These are phyloP conservation scores for Dermatophagoides farinae DNA, from an alignment of 1,140 invertebrate species.

Conservation along the genomic window DNA sequence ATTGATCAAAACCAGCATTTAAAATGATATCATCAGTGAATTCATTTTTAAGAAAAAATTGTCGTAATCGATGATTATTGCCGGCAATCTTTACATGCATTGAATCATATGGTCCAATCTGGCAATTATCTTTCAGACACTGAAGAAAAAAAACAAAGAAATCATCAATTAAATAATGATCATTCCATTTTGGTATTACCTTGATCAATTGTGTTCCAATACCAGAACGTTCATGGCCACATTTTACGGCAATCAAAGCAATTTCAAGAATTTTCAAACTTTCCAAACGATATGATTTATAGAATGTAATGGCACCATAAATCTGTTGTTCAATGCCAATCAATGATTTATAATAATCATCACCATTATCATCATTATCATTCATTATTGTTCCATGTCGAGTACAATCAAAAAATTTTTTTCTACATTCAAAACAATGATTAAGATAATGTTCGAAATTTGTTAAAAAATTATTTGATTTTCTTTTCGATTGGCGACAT, in stretches of 20 bases:
- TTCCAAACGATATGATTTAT: slow-evolving; percentile 6
- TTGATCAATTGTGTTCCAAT: background rate
- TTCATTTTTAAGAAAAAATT: background rate
- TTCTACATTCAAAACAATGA: background rate
- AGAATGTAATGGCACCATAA: slow-evolving; percentile 4
- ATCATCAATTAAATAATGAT: too few species aligned
- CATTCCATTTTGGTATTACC: background rate
- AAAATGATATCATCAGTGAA: slow-evolving; percentile 1
- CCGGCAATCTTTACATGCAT: background rate
- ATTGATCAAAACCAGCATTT: slow-evolving; percentile 6
- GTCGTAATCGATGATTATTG: background rate
- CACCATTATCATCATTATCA: background rate
- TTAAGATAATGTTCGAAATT: background rate
- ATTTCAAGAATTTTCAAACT: slow-evolving; percentile 1
- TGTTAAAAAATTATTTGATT: background rate
- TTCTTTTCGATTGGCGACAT: too few species aligned
- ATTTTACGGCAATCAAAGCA: background rate
- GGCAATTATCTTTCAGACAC: background rate
- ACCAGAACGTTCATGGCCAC: background rate
- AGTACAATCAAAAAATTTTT: background rate
- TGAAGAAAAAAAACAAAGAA: too few species aligned
- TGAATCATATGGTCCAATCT: slow-evolving; percentile 4
- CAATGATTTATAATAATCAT: background rate
- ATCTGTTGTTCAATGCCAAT: slow-evolving; percentile 7
- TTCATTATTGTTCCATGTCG: background rate